Base-by-base conservation (phyloP, 1,140 invertebrate species). In the Pogonomyrmex californicus region DNA sequence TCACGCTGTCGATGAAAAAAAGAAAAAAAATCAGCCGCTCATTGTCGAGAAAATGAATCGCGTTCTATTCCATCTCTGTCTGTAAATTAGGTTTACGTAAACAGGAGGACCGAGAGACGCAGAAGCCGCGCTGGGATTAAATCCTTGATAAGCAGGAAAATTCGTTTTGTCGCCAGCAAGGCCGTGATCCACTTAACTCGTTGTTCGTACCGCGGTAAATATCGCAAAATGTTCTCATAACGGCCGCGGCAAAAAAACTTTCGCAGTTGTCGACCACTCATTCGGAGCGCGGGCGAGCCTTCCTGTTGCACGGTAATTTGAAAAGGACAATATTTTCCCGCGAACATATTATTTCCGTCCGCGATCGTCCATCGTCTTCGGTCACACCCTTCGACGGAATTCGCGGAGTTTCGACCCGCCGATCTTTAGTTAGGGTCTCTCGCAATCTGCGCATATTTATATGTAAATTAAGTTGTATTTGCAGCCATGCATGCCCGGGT, bases 401-500 rank as follows among this genome's bases (percentile, higher is more conserved):
- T 4, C 17, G 47, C 33, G 10, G 38, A 51, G 23, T 33, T 54
- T 38, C n/a, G n/a, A 4, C 10, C 3, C 38, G 10, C 14, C 30
- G 30, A 47, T 60, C 54, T 56, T 82, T 51, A 33, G 38, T 56
- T 56, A 17, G 23, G 14, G 68, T 73, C 41, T 73, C 30, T 17
- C 33, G 9, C 5, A 68, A 54, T 60, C 68, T 33, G 33, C 17
- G 79, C 23, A 73, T 47, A 75, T 83, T 83, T 75, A 23, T 75
- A 83, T 62, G 79, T 75, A 83, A 83, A 83, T 83, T 49, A 70
- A 83, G 70, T 75, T 83, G 79, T 83, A 83, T 73, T 83, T 60
- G 68, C 68, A 75, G 30, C 62, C 68, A 83, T 75, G 79, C 70
- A 73, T 44, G 79, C 54, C n/a, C 44, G 41, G 23, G 54, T n/a